phyloP scores from a whole-genome alignment of 2,888 invertebrate species.

The Dryococelus australis region DNA sequence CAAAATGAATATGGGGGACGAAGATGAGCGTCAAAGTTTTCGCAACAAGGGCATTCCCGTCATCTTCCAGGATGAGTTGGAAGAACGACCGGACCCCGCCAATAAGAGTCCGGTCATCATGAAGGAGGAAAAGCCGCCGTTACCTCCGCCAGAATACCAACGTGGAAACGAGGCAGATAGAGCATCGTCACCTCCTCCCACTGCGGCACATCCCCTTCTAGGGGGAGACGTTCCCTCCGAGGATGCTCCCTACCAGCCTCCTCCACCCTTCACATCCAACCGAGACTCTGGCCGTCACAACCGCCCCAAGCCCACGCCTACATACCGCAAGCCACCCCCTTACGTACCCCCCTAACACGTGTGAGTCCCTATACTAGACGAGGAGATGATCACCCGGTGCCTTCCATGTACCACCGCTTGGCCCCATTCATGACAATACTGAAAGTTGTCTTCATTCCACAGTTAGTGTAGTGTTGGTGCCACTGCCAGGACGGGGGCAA shows the following conservation, averaged over 20 bases:
- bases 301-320: conserved; percentile 84
- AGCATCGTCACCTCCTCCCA: conserved; percentile 42
- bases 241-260: conserved; percentile 88
- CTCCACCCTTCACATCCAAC: conserved; percentile 81
- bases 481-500: conserved; percentile 16
- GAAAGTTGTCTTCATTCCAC: conserved; percentile 5
- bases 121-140: conserved; percentile 93
- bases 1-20: conserved; percentile 80
- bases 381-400: conserved; percentile 37
- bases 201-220: conserved; percentile 54
- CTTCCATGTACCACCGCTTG: conserved; percentile 41
- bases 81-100: conserved; percentile 88
- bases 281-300: conserved; percentile 77
- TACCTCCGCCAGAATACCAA: conserved; percentile 83
- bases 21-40: conserved; percentile 76
- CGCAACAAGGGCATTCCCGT: conserved; percentile 80
- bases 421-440: conserved; percentile 36
- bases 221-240: conserved; percentile 53
- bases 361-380: not conserved
- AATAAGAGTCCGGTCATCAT: conserved; percentile 93
- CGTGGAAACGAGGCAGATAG: conserved; percentile 57
- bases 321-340: conserved; percentile 94
- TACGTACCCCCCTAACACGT: conserved; percentile 92
- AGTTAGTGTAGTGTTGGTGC: conserved; percentile 9
- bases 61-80: conserved; percentile 96